Base-by-base conservation (phyloP, 2,888 invertebrate genomes). In the Torymus aiolomorphi region DNA sequence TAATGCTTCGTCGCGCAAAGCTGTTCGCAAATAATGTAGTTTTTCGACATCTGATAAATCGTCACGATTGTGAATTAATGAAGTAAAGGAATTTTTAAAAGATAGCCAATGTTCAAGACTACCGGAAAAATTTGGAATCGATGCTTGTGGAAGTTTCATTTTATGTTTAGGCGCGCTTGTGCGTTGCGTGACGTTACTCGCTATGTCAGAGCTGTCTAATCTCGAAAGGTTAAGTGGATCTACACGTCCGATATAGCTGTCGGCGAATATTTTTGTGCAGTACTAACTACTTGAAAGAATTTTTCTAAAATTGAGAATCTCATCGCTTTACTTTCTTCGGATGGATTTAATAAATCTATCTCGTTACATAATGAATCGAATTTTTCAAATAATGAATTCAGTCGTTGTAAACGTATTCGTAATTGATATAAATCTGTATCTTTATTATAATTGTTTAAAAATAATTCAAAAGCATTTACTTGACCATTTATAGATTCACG, bases 41-140 rank as follows among this genome's bases (percentile, higher is more conserved):
- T 82, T 84, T 63, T 82, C 80, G 3, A 83, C 16, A 14, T 80
- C 54, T 1, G 73, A 61, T 11, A 83, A 52, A 59, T 83, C 80
- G 0, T 56, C 14, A 57, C 74, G 80, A 0, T 76, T 59, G 42
- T 82, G 71, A 20, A 84, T 81, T 24, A 83, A 42, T 0, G 81
- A 62, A 0, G 42, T 16, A 78, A 83, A 83, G 0, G 82, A 71
- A 69, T 83, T 82, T 70, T 81, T 81, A 54, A 84, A 85, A 10
- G 79, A 80, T 5, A 83, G 49, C 82, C 83, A 84, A 13, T 76
- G 51, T 62, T 83, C 80, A 1, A 74, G 61, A 16, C 67, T 61
- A 10, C 82, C 83, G 2, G 65, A 61, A 72, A 84, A 84, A 0
- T n/a, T 78, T 0, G 81, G 82, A 14, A 83, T 75, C 0, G 42